These are phyloP conservation scores for Endomychus coccineus DNA, from an alignment of 2,888 invertebrate species.

Conservation along the genomic window DNA sequence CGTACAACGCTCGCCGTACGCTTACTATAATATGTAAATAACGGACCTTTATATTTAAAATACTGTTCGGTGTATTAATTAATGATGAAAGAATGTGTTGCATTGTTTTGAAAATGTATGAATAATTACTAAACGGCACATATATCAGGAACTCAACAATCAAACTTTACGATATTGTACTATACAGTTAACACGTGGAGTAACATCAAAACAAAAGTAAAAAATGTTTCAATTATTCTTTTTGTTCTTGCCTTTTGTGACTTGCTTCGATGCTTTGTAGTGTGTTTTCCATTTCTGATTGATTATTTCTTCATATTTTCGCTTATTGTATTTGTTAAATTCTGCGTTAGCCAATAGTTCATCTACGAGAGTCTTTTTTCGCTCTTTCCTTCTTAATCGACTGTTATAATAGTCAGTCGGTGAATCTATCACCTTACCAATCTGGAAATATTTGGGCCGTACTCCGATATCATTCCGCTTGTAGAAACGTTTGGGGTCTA, in stretches of 20 bases:
- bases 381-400: constrained; percentile 74
- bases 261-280: constrained; percentile 58
- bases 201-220: no score
- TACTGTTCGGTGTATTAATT: no score
- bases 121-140: no score
- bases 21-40: no score
- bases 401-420: constrained; percentile 81
- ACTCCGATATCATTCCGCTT: constrained; percentile 83
- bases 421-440: constrained; percentile 76
- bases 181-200: no score
- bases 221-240: no score
- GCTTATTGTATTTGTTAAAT: constrained; percentile 72
- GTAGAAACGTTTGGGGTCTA: constrained; percentile 92
- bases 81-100: no score
- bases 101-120: no score
- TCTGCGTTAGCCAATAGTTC: constrained; percentile 86
- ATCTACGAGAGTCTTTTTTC: constrained; percentile 86
- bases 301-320: constrained; percentile 70
- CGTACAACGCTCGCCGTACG: no score
- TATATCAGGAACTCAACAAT: no score
- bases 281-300: constrained; percentile 61
- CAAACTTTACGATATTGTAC: no score
- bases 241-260: constrained; percentile 66
- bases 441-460: constrained; percentile 90
- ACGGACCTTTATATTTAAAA: no score